These are phyloP conservation scores for Quadroppia sp. DNA, from an alignment of 2,888 invertebrate species.

Conservation along the genomic window DNA sequence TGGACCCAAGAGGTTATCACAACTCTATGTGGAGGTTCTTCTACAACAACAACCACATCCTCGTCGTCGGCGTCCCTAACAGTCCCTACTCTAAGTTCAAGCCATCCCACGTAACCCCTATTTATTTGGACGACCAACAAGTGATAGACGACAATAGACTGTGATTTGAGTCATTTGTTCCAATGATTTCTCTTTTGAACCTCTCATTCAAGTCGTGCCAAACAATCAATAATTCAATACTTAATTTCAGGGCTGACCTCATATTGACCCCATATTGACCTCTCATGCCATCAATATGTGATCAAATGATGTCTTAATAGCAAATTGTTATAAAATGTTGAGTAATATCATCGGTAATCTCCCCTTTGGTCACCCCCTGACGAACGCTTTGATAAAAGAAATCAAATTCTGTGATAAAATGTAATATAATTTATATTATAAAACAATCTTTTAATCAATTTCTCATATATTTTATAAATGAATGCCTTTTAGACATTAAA, in stretches of 20 bases:
- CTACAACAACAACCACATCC: conserved; percentile 56
- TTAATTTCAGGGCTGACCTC: no score
- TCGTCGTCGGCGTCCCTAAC: conserved; percentile 57
- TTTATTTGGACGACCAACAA: conserved; percentile 16
- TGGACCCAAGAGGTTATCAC: conserved; percentile 60
- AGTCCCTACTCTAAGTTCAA: conserved; percentile 47
- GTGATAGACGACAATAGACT: conserved; percentile 9
- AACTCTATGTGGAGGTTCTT: conserved; percentile 60
- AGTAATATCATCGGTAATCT: no score
- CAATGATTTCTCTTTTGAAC: neutral
- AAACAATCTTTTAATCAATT: neutral
- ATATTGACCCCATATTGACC: no score
- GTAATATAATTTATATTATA: neutral
- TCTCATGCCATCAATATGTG: no score
- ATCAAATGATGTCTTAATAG: no score
- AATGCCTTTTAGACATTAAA: neutral
- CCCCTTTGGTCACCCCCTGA: no score
- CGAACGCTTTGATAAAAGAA: no score
- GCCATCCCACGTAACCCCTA: conserved; percentile 27
- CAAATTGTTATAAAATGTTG: no score
- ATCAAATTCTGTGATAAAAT: conserved; percentile 6
- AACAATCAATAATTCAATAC: no score
- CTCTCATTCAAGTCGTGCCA: conserved; percentile 11
- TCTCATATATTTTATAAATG: neutral
- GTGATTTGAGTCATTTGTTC: neutral